Conservation (phyloP, 2,113 vertebrate species). For the Heloderma charlesbogerti region DNA sequence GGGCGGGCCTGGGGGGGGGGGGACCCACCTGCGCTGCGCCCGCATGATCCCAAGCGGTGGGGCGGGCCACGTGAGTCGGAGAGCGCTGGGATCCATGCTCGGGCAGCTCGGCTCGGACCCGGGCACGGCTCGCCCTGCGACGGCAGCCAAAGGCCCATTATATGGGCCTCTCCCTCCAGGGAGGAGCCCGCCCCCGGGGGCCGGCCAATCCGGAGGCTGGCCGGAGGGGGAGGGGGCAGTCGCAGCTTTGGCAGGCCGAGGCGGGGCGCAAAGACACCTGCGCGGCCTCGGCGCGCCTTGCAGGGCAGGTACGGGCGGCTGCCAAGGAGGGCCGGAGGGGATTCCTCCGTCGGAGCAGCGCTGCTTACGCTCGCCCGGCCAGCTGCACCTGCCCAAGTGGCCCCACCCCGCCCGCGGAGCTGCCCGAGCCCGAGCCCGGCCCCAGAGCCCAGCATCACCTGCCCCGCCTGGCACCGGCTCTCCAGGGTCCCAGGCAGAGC, state of each 20-base stretch:
- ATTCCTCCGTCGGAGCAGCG: not conserved
- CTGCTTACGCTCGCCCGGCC: too few relatives aligned
- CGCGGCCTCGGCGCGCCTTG: too few relatives aligned
- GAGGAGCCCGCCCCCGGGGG: not conserved
- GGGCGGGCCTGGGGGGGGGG: too few relatives aligned
- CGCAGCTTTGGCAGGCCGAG: not conserved
- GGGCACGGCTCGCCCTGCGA: not conserved
- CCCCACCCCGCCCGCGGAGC: not conserved
- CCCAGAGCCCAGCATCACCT: not conserved
- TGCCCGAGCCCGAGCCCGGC: not conserved
- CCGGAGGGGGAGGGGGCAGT: not conserved
- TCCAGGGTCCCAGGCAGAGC: not conserved
- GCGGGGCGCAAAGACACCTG: too few relatives aligned
- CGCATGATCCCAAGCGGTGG: not conserved
- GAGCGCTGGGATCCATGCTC: not conserved
- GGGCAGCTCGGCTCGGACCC: not conserved
- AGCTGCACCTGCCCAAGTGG: not conserved
- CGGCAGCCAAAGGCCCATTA: not conserved
- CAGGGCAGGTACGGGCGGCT: too few relatives aligned
- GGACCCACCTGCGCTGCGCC: slow-evolving; percentile 6
- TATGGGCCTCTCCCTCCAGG: not conserved
- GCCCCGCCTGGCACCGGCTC: too few relatives aligned
- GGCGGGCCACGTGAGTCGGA: not conserved
- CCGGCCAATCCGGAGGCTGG: not conserved
- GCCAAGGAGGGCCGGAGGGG: too few relatives aligned